These are phyloP conservation scores for Chirona hameri DNA, from an alignment of 2,888 invertebrate species.

Conservation along the genomic window DNA sequence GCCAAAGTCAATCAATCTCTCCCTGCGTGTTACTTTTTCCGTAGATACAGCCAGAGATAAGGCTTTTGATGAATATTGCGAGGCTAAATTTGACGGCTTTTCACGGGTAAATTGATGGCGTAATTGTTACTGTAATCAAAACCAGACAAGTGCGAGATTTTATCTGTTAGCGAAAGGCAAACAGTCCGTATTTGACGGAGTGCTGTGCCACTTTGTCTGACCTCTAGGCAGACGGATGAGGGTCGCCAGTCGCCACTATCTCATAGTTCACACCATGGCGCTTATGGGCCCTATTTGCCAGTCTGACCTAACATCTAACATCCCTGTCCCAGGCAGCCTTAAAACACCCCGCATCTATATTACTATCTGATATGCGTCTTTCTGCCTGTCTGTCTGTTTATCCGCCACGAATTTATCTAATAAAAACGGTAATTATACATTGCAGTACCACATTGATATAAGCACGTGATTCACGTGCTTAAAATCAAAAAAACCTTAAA, in stretches of 20 bases:
- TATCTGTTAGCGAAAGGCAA: background rate
- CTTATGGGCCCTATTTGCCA: background rate
- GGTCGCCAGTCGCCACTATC: too few species aligned
- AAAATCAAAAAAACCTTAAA: too few species aligned
- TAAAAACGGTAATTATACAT: too few species aligned
- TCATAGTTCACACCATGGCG: background rate
- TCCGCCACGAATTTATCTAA: too few species aligned
- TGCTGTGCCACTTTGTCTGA: background rate
- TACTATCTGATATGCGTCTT: too few species aligned
- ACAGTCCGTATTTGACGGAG: background rate
- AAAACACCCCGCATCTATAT: too few species aligned
- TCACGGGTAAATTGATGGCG: background rate
- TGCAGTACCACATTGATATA: too few species aligned
- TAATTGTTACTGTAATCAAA: conserved; percentile 7
- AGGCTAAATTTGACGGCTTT: background rate
- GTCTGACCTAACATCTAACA: background rate
- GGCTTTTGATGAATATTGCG: background rate
- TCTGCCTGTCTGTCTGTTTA: too few species aligned
- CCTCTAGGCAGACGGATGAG: background rate
- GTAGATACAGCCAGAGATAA: background rate
- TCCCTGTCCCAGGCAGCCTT: too few species aligned
- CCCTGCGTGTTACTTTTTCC: background rate
- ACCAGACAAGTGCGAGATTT: conserved; percentile 1
- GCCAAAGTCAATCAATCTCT: background rate
- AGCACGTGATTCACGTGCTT: too few species aligned